Evolutionary conservation across 2,113 vertebrate genomes (phyloP).

Genomic region (Pterocles orientalis): DNA sequence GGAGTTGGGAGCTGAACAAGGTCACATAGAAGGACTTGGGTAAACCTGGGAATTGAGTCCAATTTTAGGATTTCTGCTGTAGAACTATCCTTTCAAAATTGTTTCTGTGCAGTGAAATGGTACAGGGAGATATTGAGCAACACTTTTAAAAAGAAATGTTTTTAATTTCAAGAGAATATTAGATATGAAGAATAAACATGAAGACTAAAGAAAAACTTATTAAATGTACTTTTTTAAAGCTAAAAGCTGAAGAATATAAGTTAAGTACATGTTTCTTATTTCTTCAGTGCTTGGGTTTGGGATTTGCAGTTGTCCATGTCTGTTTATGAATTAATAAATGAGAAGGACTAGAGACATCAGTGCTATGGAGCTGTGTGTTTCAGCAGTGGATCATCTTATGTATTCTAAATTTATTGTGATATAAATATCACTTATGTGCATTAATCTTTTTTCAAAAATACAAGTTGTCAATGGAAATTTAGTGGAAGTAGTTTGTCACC

Average conservation of each 20-base stretch:
- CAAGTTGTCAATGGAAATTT: neutral
- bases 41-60: neutral
- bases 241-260: neutral
- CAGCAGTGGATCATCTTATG: neutral
- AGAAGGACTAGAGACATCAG: neutral
- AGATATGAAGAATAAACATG: neutral
- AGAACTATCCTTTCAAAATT: neutral
- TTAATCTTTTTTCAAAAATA: neutral
- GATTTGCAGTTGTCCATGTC: neutral
- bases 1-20: neutral
- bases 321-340: neutral
- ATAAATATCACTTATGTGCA: neutral
- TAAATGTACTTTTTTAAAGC: neutral
- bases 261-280: neutral
- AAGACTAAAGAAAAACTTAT: neutral
- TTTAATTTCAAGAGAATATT: neutral
- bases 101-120: neutral
- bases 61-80: neutral
- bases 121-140: neutral
- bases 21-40: neutral
- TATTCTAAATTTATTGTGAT: neutral
- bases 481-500: neutral
- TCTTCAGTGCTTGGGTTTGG: neutral
- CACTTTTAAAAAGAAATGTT: neutral
- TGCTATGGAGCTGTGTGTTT: neutral